Evolutionary conservation across 2,113 vertebrate species (phyloP).

Genomic region (Daphoenositta chrysoptera): DNA sequence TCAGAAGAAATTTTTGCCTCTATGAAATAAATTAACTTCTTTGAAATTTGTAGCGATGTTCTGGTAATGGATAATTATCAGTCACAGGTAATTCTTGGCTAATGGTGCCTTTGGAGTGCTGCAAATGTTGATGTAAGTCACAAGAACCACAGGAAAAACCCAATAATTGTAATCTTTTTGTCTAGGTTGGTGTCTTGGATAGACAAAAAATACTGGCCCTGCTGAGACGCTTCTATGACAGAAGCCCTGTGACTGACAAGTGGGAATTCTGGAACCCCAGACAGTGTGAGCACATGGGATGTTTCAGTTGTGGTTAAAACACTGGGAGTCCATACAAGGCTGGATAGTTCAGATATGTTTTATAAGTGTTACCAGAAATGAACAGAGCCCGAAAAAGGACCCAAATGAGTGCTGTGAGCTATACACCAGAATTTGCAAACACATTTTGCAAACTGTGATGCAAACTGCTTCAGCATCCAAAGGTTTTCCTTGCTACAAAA

Average conservation of each 20-base stretch:
- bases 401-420: not conserved
- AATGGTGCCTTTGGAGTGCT: not conserved
- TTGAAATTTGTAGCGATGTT: not conserved
- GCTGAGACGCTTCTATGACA: constrained; percentile 69
- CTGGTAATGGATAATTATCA: constrained; percentile 1
- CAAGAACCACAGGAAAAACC: not conserved
- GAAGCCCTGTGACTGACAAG: not conserved
- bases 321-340: not conserved
- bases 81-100: not conserved
- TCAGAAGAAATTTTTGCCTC: not conserved
- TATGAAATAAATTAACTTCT: not conserved
- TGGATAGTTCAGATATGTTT: not conserved
- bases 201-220: constrained; percentile 65
- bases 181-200: constrained; percentile 70
- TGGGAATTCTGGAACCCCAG: constrained; percentile 65
- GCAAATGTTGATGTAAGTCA: not conserved
- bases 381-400: not conserved
- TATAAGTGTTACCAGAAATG: not conserved
- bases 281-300: constrained; percentile 68
- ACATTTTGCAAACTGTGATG: not conserved
- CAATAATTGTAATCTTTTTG: constrained; percentile 3
- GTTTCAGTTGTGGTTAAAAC: not conserved
- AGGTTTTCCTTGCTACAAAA: not conserved
- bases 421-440: not conserved
- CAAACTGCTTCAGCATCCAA: not conserved